Evolutionary conservation across 2,113 vertebrate genomes (phyloP).

Genomic region (Cyrtonyx montezumae): DNA sequence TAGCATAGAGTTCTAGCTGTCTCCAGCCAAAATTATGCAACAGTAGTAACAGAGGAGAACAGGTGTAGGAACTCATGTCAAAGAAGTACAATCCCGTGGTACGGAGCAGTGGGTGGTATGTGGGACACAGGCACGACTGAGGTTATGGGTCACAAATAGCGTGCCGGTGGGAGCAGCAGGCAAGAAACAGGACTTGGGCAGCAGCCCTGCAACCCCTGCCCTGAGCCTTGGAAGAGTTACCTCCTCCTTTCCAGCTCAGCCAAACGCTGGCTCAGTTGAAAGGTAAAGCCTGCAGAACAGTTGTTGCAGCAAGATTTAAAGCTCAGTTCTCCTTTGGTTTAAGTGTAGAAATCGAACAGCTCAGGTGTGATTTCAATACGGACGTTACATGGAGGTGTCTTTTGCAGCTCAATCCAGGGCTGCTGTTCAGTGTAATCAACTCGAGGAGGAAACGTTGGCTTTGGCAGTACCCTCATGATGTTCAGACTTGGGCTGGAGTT

Average conservation of each 20-base stretch:
- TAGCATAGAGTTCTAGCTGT: conserved; percentile 11
- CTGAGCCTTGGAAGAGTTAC: background rate
- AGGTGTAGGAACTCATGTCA: background rate
- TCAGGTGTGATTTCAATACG: background rate
- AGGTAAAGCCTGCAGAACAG: background rate
- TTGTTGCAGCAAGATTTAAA: background rate
- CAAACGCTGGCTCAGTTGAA: background rate
- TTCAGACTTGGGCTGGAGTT: background rate
- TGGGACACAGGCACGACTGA: background rate
- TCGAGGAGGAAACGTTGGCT: background rate
- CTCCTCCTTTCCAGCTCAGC: background rate
- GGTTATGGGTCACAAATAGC: background rate
- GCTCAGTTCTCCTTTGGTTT: conserved; percentile 50
- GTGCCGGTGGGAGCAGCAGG: conserved; percentile 33
- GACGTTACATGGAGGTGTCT: background rate
- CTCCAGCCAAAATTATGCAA: background rate
- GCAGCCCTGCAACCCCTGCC: background rate
- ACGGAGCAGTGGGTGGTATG: background rate
- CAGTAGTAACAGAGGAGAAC: background rate
- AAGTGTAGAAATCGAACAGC: conserved; percentile 1
- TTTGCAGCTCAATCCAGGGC: background rate
- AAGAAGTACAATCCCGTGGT: background rate
- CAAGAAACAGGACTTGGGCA: background rate
- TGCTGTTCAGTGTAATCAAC: background rate
- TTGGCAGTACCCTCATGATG: background rate